These are phyloP conservation scores for Polydrusus cervinus DNA, from an alignment of 2,888 invertebrate species.

Conservation along the genomic window DNA sequence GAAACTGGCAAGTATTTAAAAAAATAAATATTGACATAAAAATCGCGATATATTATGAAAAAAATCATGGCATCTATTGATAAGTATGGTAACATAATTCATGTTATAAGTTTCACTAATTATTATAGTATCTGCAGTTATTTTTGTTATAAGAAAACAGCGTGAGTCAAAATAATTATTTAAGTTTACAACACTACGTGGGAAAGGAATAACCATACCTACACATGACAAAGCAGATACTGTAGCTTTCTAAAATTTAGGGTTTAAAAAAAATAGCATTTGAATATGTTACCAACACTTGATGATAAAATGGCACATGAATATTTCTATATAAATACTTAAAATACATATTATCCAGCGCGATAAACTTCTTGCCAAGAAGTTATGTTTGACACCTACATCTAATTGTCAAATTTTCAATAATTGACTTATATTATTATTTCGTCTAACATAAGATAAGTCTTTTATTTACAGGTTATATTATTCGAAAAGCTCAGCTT, in stretches of 20 bases:
- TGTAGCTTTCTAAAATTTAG: no score
- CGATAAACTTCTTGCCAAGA: background rate
- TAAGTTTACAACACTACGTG: no score
- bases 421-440: background rate
- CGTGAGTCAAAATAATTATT: no score
- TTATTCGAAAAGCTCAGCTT: no score
- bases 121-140: no score
- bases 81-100: slow-evolving; percentile 21
- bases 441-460: background rate
- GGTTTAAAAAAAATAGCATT: no score
- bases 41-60: background rate
- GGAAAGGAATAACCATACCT: no score
- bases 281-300: background rate
- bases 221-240: no score
- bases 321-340: slow-evolving; percentile 11
- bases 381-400: background rate
- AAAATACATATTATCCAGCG: background rate
- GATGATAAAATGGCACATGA: slow-evolving; percentile 29
- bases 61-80: slow-evolving; percentile 24
- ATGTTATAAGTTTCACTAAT: background rate
- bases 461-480: slow-evolving; percentile 4
- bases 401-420: background rate
- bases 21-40: slow-evolving; percentile 19
- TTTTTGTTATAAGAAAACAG: no score
- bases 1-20: slow-evolving; percentile 33